Base-by-base conservation (phyloP, 1,140 invertebrate species). In the Megalopta genalis region DNA sequence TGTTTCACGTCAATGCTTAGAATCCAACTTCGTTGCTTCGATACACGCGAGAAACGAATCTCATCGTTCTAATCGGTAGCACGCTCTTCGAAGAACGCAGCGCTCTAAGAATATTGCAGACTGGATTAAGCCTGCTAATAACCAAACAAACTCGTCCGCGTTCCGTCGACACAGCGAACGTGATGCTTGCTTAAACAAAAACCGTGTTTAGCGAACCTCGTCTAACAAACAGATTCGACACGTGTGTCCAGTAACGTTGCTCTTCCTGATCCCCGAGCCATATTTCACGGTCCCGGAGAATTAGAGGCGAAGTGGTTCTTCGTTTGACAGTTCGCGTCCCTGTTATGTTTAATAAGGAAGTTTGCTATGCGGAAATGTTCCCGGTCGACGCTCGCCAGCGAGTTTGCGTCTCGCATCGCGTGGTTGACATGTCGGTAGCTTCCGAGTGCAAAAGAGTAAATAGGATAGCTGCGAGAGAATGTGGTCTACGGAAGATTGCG, bases 401-500 rank as follows among this genome's bases (percentile, higher is more conserved):
- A 8, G 60, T 5, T 16, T 14, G 2, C 27, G 25, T 27, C 59
- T 27, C 59, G 25, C 25, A 14, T 62, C 23, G 60, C 27, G 60
- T 7, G 60, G 18, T 63, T 63, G 27, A 37, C 32, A 37, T 21
- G 27, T 37, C 16, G 32, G 32, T 32, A 1, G 60, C 60, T 63
- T 21, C 32, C 16, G 60, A 63, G 27, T 27, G 16, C 8, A 16
- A 63, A 63, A 9, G 60, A 37, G 60, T 37, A 37, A 57, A 23
- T 14, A 62, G 7, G 25, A 62, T 27, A 25, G 60, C 32, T 18
- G 7, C 6, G 16, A 27, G 60, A 18, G 27, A 62, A 62, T 62
- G 25, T 68, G 27, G 66, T 25, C 67, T 81, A 78, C 70, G 16
- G 63, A 18, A 57, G 60, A 25, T 46, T 25, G 39, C 21, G 8